Conservation (phyloP, 2,797 vertebrate genomes). For the Erpetoichthys calabaricus region DNA sequence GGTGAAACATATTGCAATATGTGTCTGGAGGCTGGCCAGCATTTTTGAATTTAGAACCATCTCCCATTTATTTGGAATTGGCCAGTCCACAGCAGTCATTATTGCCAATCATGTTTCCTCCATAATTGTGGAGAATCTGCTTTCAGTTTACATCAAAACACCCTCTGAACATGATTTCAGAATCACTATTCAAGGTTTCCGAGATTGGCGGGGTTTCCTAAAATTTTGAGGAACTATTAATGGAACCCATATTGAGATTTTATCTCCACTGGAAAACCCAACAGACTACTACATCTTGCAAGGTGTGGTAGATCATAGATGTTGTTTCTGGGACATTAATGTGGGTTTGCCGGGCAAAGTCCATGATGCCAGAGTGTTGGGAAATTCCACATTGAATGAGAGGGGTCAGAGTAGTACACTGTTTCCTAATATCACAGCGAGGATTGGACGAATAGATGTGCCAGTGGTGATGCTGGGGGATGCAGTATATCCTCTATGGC, state of each 20-base stretch:
- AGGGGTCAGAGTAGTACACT: constrained; percentile 11
- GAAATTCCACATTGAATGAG: constrained; percentile 14
- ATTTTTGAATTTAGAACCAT: constrained; percentile 6
- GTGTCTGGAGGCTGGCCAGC: constrained; percentile 7
- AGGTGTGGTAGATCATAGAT: constrained; percentile 16
- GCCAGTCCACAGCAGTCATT: constrained; percentile 7
- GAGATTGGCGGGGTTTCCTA: constrained; percentile 2
- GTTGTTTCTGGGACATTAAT: constrained; percentile 15
- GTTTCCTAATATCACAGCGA: constrained; percentile 5
- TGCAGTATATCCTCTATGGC: constrained; percentile 16
- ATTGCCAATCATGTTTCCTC: constrained; percentile 14
- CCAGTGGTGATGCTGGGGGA: constrained; percentile 18
- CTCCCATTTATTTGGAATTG: constrained; percentile 9
- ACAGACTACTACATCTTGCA: constrained; percentile 18
- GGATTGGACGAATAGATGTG: constrained; percentile 10
- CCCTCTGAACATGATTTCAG: constrained; percentile 12
- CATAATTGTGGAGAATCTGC: neutral
- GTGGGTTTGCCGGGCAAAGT: constrained; percentile 15
- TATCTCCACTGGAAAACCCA: constrained; percentile 4
- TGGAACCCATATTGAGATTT: constrained; percentile 10
- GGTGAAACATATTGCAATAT: constrained; percentile 7
- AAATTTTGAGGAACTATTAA: neutral
- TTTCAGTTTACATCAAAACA: constrained; percentile 4
- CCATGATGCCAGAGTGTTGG: constrained; percentile 21
- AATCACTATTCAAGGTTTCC: constrained; percentile 11